Evolutionary conservation across 2,113 vertebrate genomes (phyloP).

Genomic region (Microtus pennsylvanicus): DNA sequence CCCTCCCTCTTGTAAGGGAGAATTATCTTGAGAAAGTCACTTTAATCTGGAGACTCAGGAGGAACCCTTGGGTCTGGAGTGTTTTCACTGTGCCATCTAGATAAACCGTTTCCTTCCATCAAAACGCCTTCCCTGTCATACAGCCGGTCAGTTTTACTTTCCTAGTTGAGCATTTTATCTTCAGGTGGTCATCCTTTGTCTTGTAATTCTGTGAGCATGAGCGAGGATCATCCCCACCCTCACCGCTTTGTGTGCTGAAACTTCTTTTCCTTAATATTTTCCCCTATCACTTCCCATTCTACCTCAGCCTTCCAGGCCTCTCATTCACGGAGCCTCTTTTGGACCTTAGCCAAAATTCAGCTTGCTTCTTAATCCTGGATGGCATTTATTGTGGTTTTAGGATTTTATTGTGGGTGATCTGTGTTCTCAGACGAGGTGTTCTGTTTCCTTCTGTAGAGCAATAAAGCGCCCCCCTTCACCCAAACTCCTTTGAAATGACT

Average conservation of each 20-base stretch:
- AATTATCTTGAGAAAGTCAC: slow-evolving; percentile 18
- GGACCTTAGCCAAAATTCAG: background rate
- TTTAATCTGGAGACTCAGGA: background rate
- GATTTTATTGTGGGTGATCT: background rate
- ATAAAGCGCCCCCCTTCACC: background rate
- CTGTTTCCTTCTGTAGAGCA: background rate
- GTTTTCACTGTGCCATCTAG: background rate
- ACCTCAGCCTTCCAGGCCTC: background rate
- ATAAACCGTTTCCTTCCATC: background rate
- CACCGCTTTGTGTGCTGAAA: background rate
- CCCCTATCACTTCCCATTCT: background rate
- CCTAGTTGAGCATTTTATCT: background rate
- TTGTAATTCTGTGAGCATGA: background rate
- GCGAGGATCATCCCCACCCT: background rate
- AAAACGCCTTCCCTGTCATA: background rate
- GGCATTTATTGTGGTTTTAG: slow-evolving; percentile 19
- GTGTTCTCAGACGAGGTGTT: background rate
- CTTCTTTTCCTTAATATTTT: background rate
- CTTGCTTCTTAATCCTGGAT: slow-evolving; percentile 2
- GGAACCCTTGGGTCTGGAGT: background rate
- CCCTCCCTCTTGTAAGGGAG: background rate
- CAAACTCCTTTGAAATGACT: slow-evolving; percentile 5
- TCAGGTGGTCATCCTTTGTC: background rate
- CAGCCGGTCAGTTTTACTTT: background rate
- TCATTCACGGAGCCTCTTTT: background rate